A percentile compares a stretch with the other conserved stretches of the same genome.
phyloP scores from a whole-genome alignment of 2,888 invertebrate genomes.

The Ariolimax columbianus region DNA sequence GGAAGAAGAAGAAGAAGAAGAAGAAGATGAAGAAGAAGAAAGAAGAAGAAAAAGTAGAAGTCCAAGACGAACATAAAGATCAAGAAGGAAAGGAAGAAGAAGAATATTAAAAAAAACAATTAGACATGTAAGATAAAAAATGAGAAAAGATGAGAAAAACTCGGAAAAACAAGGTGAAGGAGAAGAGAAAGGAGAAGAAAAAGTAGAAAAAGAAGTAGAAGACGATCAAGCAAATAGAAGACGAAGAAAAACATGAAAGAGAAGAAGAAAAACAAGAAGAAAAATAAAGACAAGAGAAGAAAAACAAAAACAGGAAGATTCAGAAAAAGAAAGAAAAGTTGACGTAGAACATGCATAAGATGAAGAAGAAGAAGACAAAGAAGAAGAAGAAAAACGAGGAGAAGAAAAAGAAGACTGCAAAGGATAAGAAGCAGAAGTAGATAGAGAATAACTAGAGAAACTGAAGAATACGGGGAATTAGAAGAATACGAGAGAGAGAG shows the following conservation, averaged over 20 bases:
- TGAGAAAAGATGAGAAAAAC: neutral
- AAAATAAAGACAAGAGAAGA: neutral
- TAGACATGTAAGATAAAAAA: neutral
- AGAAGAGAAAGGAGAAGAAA: too few species aligned
- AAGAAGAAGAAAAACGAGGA: too few species aligned
- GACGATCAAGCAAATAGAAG: neutral
- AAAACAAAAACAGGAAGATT: neutral
- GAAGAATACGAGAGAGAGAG: neutral
- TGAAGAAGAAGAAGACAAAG: neutral
- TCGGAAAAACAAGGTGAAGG: neutral
- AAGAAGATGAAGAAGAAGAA: conserved; percentile 15
- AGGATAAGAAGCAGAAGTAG: neutral
- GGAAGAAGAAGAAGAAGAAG: neutral
- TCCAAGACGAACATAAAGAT: conserved; percentile 5
- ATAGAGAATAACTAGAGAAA: neutral
- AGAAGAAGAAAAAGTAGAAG: conserved; percentile 17
- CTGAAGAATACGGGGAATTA: neutral
- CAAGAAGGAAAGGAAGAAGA: conserved; percentile 3
- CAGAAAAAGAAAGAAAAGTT: too few species aligned
- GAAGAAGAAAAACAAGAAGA: neutral
- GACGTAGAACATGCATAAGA: neutral
- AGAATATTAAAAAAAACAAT: neutral
- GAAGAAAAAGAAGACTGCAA: neutral
- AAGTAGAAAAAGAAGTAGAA: too few species aligned
- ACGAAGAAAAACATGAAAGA: neutral